Base-by-base conservation (phyloP, 2,797 vertebrate genomes). In the Mallotus villosus region DNA sequence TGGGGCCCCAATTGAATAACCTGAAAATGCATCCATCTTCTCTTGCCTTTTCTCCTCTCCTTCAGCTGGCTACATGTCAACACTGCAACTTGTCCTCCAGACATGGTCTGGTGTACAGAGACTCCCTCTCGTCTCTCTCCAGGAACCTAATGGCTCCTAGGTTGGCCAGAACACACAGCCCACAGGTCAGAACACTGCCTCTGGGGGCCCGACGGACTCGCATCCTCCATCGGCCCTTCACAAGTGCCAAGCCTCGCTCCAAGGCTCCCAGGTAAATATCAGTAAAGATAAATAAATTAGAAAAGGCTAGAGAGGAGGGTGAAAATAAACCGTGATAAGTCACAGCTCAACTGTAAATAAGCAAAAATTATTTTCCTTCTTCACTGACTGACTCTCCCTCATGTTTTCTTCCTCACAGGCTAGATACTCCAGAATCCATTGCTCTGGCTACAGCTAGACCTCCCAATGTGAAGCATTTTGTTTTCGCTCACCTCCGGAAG, bases 41-140 rank as follows among this genome's bases (percentile, higher is more conserved):
- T 37, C 34, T 37, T 37, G 34, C 34, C 34, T 37, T 1, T 5
- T 51, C 34, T 14, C 37, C 9, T 68, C 0, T 34, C 49, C 46
- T 34, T 8, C 82, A 88, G 87, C 16, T 88, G 34, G 84, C 59
- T 1, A 87, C 87, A 0, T 86, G 85, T 72, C 84, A 86, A 24
- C 68, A 77, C 72, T 81, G 77, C 25, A 3, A 78, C 0, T 66
- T 73, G 5, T 63, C 77, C 1, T 72, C 77, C 1, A 77, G 84
- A 1, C 81, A 74, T 0, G 82, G 84, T 4, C 61, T 81, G 29
- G 34, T 85, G 67, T 87, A 81, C 78, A 81, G 72, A 72, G 84
- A 85, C 53, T 85, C 81, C 57, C 75, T 88, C 29, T 80, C 84
- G 0, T 51, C 63, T 67, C 76, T 83, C 32, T 84, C 82, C 80